Evolutionary conservation across 2,888 invertebrate species (phyloP).

Genomic region (Drosophila mulleri): DNA sequence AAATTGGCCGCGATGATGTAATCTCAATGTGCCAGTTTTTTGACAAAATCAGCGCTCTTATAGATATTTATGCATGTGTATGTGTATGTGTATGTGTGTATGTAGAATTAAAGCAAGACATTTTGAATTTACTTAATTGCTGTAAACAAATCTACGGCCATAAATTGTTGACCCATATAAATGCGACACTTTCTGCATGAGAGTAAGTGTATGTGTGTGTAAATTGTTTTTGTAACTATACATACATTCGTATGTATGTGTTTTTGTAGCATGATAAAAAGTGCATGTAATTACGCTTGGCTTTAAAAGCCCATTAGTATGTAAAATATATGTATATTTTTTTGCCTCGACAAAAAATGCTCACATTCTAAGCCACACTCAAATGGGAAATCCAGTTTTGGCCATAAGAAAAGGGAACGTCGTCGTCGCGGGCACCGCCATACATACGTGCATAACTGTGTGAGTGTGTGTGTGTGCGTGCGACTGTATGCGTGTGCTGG

Average conservation of each 20-base stretch:
- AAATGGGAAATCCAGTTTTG: slow-evolving; percentile 76
- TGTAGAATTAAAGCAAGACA: slow-evolving; percentile 20
- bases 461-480: not conserved
- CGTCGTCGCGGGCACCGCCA: slow-evolving; percentile 47
- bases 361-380: slow-evolving; percentile 72
- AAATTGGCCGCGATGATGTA: slow-evolving; percentile 65
- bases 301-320: slow-evolving; percentile 73
- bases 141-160: slow-evolving; percentile 71
- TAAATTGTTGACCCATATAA: slow-evolving; percentile 80
- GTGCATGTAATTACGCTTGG: slow-evolving; percentile 75
- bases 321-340: slow-evolving; percentile 49
- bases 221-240: not conserved
- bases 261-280: slow-evolving; percentile 64
- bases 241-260: not conserved
- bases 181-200: slow-evolving; percentile 63
- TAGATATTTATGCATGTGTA: not conserved
- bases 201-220: slow-evolving; percentile 7
- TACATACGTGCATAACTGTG: not conserved
- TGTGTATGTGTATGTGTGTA: not conserved
- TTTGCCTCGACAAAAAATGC: slow-evolving; percentile 46
- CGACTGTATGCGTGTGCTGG: slow-evolving; percentile 14
- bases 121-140: slow-evolving; percentile 74
- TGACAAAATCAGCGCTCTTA: slow-evolving; percentile 31
- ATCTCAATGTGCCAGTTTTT: slow-evolving; percentile 74
- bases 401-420: slow-evolving; percentile 78